A percentile compares a stretch with the other conserved stretches of the same genome.
Evolutionary conservation across 2,888 invertebrate species (phyloP).

Genomic region (Drosophila rubida): DNA sequence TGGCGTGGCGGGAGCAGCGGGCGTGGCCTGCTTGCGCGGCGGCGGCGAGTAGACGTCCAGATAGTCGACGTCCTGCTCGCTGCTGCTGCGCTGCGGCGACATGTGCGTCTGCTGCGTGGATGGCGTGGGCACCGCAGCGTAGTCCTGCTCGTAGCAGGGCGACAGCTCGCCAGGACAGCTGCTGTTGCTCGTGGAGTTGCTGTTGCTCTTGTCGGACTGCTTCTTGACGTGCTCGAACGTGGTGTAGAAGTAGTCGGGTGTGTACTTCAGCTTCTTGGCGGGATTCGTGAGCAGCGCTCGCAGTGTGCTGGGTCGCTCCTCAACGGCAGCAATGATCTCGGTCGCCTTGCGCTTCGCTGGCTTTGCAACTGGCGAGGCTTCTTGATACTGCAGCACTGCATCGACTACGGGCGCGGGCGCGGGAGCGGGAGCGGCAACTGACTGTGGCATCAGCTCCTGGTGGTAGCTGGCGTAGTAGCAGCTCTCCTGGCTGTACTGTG

Average conservation of each 20-base stretch:
- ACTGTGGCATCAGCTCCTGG: conserved; percentile 29
- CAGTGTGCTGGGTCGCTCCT: conserved; percentile 85
- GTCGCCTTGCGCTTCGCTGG: conserved; percentile 61
- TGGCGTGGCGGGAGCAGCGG: conserved; percentile 63
- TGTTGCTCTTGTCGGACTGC: conserved; percentile 39
- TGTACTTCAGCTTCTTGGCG: conserved; percentile 82
- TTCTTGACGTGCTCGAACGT: conserved; percentile 73
- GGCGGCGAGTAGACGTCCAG: conserved; percentile 79
- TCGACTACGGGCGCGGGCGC: background rate
- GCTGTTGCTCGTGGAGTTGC: conserved; percentile 48
- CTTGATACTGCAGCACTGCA: conserved; percentile 32
- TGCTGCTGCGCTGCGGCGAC: conserved; percentile 78
- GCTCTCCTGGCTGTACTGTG: conserved; percentile 57
- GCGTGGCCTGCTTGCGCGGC: conserved; percentile 59
- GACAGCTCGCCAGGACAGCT: conserved; percentile 60
- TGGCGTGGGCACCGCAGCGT: conserved; percentile 70
- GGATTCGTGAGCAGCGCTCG: conserved; percentile 87
- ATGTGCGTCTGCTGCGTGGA: conserved; percentile 71
- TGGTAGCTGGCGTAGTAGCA: conserved; percentile 56
- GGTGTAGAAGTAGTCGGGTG: conserved; percentile 83
- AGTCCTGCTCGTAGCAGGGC: conserved; percentile 76
- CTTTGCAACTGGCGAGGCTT: background rate
- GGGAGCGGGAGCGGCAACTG: background rate
- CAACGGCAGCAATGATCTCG: conserved; percentile 56
- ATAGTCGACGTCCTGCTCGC: conserved; percentile 78